These are phyloP conservation scores for Sarcophilus harrisii DNA, from an alignment of 2,797 vertebrate species.

Conservation along the genomic window DNA sequence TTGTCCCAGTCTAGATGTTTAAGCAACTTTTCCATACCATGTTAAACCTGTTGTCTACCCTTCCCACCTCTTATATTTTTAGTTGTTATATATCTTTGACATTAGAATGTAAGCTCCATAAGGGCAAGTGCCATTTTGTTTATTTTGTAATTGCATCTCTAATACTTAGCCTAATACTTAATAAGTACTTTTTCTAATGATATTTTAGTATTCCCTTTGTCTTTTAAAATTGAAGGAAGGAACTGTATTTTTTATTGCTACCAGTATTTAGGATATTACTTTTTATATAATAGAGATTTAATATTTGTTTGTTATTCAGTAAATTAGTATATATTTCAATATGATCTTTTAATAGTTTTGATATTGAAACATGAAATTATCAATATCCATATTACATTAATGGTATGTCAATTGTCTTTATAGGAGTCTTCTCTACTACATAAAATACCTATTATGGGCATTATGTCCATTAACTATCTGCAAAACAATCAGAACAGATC, in stretches of 20 bases:
- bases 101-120: neutral
- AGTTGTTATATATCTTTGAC: neutral
- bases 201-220: neutral
- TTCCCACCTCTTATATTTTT: neutral
- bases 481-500: constrained; percentile 19
- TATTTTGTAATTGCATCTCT: neutral
- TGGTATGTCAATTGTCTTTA: neutral
- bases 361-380: constrained; percentile 10
- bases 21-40: neutral
- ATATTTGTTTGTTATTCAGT: neutral
- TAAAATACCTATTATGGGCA: constrained; percentile 21
- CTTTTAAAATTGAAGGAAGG: neutral
- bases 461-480: neutral
- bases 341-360: neutral
- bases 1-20: too few relatives aligned
- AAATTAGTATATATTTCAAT: neutral
- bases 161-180: neutral
- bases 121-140: neutral
- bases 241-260: neutral
- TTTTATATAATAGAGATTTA: neutral
- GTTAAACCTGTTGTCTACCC: neutral
- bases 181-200: neutral
- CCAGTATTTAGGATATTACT: neutral
- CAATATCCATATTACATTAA: neutral
- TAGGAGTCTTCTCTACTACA: constrained; percentile 1